A percentile compares a stretch with the other conserved stretches of the same genome.
phyloP scores from a whole-genome alignment of 1,140 invertebrate species.

The Procambarus clarkii region DNA sequence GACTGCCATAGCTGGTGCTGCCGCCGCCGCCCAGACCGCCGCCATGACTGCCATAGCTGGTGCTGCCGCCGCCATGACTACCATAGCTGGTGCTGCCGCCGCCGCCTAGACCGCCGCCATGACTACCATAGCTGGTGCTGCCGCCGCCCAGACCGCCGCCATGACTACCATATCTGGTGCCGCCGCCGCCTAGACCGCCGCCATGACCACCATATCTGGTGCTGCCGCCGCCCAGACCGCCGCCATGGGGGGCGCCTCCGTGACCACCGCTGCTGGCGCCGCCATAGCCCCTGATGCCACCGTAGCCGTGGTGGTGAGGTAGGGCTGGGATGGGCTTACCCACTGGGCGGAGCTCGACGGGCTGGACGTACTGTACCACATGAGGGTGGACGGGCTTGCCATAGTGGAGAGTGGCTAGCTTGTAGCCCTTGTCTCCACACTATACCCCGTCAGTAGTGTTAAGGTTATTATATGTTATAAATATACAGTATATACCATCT shows the following conservation, averaged over 20 bases:
- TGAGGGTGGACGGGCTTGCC: conserved; percentile 53
- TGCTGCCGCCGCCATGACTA: neutral
- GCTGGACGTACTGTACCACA: conserved; percentile 57
- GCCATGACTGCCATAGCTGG: neutral
- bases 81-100: neutral
- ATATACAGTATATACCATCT: no score
- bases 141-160: neutral
- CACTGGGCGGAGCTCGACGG: conserved; percentile 54
- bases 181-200: neutral
- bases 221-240: neutral
- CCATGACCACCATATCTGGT: neutral
- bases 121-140: neutral
- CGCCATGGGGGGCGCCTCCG: conserved; percentile 4
- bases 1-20: no score
- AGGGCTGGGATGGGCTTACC: conserved; percentile 60
- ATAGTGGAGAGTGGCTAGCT: conserved; percentile 35
- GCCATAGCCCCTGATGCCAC: neutral
- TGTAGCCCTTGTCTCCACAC: conserved; percentile 46
- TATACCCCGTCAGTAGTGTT: neutral
- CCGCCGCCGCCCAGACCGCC: neutral
- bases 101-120: neutral
- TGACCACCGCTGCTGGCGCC: neutral
- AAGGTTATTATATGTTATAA: neutral
- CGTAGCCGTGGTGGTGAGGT: conserved; percentile 19
- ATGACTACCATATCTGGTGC: no score